Percentiles rank a stretch among this genome's conserved stretches.
phyloP scores from a whole-genome alignment of 53 echinoderm and acorn worm genomes.

The Hippasteria phrygiana region DNA sequence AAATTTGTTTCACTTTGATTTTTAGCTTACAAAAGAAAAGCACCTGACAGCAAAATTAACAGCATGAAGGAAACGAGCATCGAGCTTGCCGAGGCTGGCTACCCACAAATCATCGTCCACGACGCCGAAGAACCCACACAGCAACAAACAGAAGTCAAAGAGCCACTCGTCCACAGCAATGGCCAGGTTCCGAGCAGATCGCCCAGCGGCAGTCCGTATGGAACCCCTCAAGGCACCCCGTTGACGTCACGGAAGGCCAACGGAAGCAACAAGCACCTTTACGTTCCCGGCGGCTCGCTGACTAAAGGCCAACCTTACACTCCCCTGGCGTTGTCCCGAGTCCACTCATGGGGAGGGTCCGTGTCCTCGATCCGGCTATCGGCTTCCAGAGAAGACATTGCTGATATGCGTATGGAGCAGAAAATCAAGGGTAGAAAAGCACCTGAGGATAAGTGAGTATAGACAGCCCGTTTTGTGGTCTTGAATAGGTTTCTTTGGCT shows the following conservation, averaged over 20 bases:
- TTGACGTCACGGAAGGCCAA: slow-evolving; percentile 9
- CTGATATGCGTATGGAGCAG: slow-evolving; percentile 43
- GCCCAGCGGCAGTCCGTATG: background rate
- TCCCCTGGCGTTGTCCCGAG: slow-evolving; percentile 4
- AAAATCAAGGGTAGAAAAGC: slow-evolving; percentile 7
- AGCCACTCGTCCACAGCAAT: slow-evolving; percentile 16
- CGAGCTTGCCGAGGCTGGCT: slow-evolving; percentile 31
- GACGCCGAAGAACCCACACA: slow-evolving; percentile 29
- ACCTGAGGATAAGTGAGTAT: slow-evolving; percentile 42
- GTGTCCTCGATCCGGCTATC: slow-evolving; percentile 45
- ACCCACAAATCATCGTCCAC: slow-evolving; percentile 44
- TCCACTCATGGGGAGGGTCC: slow-evolving; percentile 36
- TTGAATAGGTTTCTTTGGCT: too few relatives aligned
- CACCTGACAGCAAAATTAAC: too few relatives aligned
- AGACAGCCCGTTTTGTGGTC: background rate
- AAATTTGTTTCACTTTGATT: too few relatives aligned
- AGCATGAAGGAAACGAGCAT: slow-evolving; percentile 55
- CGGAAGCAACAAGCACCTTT: slow-evolving; percentile 33
- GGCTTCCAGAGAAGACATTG: slow-evolving; percentile 51
- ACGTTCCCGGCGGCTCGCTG: slow-evolving; percentile 9
- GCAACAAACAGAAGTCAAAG: slow-evolving; percentile 9
- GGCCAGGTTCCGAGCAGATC: background rate
- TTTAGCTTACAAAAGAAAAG: too few relatives aligned
- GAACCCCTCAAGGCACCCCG: slow-evolving; percentile 25
- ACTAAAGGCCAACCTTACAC: background rate